These are phyloP conservation scores for Macquaria australasica DNA, from an alignment of 2,113 vertebrate species.

Conservation along the genomic window DNA sequence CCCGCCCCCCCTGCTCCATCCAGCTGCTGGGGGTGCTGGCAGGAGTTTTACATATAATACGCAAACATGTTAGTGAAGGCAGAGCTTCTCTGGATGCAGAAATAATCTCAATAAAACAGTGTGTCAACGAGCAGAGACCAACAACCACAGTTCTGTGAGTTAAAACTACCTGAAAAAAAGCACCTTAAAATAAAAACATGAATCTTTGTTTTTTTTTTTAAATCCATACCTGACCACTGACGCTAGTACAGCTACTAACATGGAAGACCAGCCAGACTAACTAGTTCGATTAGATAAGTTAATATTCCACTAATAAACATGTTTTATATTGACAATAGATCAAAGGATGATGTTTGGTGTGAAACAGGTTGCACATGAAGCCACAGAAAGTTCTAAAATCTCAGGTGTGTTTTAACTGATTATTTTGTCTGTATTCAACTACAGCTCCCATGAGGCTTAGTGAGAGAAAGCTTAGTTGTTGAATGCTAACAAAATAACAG, in stretches of 20 bases:
- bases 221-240: slow-evolving; percentile 44
- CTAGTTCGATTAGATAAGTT: slow-evolving; percentile 28
- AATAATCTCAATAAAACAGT: neutral
- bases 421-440: neutral
- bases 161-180: neutral
- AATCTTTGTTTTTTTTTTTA: neutral
- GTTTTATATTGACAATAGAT: slow-evolving; percentile 33
- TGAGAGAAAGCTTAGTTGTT: slow-evolving; percentile 4
- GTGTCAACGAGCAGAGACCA: slow-evolving; percentile 48
- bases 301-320: slow-evolving; percentile 26
- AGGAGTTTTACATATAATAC: slow-evolving; percentile 53
- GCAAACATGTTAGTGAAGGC: slow-evolving; percentile 11
- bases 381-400: slow-evolving; percentile 2
- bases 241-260: slow-evolving; percentile 50
- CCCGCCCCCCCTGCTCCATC: slow-evolving; percentile 43
- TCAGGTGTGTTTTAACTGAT: neutral
- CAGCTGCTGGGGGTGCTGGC: slow-evolving; percentile 62
- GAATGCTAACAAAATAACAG: neutral
- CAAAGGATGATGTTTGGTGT: slow-evolving; percentile 3
- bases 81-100: slow-evolving; percentile 48
- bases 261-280: slow-evolving; percentile 63
- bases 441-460: too few relatives aligned
- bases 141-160: slow-evolving; percentile 43
- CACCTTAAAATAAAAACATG: neutral
- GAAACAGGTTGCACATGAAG: neutral